Conservation (phyloP, 2,888 invertebrate genomes). For the Acleris emargana region DNA sequence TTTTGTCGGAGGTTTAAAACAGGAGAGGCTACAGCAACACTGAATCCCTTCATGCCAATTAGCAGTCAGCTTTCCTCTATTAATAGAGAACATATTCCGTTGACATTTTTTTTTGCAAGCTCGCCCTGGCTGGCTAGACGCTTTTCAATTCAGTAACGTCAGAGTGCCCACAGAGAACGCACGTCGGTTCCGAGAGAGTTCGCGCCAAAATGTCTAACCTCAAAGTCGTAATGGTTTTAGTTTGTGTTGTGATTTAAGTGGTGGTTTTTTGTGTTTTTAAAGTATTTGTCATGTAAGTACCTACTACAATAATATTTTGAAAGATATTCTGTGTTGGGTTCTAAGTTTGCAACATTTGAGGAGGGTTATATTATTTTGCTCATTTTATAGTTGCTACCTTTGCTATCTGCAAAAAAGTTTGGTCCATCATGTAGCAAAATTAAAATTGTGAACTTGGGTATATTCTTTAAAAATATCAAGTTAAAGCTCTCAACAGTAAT, state of each 20-base stretch:
- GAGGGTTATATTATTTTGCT: too few species aligned
- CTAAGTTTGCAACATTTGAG: background rate
- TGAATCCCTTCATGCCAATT: background rate
- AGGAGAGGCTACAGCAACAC: too few species aligned
- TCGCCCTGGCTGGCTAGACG: background rate
- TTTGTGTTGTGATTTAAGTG: background rate
- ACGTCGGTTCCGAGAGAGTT: background rate
- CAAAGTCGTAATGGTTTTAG: background rate
- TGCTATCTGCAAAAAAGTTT: too few species aligned
- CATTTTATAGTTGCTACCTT: too few species aligned
- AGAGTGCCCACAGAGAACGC: background rate
- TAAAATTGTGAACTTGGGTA: too few species aligned
- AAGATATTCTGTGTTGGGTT: background rate
- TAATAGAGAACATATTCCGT: background rate
- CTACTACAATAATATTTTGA: background rate
- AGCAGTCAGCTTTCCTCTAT: background rate
- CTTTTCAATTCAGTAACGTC: background rate
- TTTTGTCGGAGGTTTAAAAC: too few species aligned
- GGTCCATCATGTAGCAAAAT: too few species aligned
- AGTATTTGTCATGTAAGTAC: background rate
- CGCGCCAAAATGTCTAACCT: constrained; percentile 14
- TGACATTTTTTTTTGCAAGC: background rate
- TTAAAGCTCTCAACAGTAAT: too few species aligned
- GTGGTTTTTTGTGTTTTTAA: background rate
- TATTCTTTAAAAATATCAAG: too few species aligned